Base-by-base conservation (phyloP, 2,113 vertebrate genomes). In the Scophthalmus maximus region DNA sequence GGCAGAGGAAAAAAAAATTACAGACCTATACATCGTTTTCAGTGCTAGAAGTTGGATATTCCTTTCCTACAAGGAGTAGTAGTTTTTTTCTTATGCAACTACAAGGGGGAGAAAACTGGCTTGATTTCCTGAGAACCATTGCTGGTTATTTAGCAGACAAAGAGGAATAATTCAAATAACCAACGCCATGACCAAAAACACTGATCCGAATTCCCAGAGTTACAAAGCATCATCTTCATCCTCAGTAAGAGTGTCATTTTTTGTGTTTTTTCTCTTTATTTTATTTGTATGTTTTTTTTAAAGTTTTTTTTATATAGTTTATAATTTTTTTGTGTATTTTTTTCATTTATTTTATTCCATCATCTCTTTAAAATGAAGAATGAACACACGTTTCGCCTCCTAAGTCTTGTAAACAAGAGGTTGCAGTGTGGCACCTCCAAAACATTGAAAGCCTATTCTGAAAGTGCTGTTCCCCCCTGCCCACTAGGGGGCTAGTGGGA, bases 181-280 rank as follows among this genome's bases (percentile, higher is more conserved):
- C 91, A 92, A 96, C 93, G 92, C 94, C 95, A 96, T 95, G 95
- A 96, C 96, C 95, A 95, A 93, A 89, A 96, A 96, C 95, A 98
- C 96, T 96, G 96, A 96, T 97, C 94, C 90, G 95, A 96, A 96
- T 97, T 99, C 98, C 97, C 97, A 98, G 97, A 99, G 97, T 97
- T 98, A 88, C 89, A 97, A 95, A 96, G 95, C 95, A 95, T 97
- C 92, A 91, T 97, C 96, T 96, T 97, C 94, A 94, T 93, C 93
- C 91, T 95, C 93, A 92, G 89, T 84, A 89, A 86, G 78, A 86
- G 78, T 89, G 87, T 68, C 22, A 6, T 14, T 84, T 78, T 55
- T 79, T 73, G 79, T 17, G 49, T 56, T 62, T 63, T 73, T 68
- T 82, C 57, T 52, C 78, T 69, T 79, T 61, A 76, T 25, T 52